A percentile compares a stretch with the other conserved stretches of the same genome.
These are phyloP conservation scores for Abrostola tripartita DNA, from an alignment of 2,888 invertebrate genomes.

Conservation along the genomic window DNA sequence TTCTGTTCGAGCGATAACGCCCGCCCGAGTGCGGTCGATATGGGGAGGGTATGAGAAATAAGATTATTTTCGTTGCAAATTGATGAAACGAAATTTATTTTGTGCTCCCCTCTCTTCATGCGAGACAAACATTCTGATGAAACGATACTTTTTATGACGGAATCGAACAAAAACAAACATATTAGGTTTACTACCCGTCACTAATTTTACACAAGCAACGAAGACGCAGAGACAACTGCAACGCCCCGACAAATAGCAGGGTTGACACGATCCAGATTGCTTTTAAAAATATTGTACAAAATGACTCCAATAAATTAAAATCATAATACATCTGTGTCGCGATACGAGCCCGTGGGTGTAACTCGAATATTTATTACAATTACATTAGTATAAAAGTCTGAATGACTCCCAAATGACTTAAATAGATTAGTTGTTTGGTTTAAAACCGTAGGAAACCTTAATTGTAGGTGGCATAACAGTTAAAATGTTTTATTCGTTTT, in stretches of 20 bases:
- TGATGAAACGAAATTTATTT: conserved; percentile 61
- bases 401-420: conserved; percentile 2
- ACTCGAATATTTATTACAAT: conserved; percentile 33
- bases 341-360: conserved; percentile 32
- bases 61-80: conserved; percentile 61
- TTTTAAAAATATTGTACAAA: conserved; percentile 37
- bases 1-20: conserved; percentile 53
- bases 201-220: conserved; percentile 1
- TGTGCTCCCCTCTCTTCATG: conserved; percentile 37
- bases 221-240: conserved; percentile 24
- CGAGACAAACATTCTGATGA: conserved; percentile 50
- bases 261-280: conserved; percentile 34
- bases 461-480: conserved; percentile 1
- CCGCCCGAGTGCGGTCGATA: conserved; percentile 56
- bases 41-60: conserved; percentile 55
- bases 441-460: not conserved
- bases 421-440: conserved; percentile 2
- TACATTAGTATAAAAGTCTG: conserved; percentile 14
- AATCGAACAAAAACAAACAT: conserved; percentile 34
- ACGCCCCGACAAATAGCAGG: conserved; percentile 22
- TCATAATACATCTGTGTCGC: conserved; percentile 22
- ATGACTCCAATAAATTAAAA: conserved; percentile 32
- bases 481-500: not conserved
- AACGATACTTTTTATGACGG: conserved; percentile 48
- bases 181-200: conserved; percentile 24